phyloP scores from a whole-genome alignment of 2,888 invertebrate genomes.

The Ophonus ardosiacus region DNA sequence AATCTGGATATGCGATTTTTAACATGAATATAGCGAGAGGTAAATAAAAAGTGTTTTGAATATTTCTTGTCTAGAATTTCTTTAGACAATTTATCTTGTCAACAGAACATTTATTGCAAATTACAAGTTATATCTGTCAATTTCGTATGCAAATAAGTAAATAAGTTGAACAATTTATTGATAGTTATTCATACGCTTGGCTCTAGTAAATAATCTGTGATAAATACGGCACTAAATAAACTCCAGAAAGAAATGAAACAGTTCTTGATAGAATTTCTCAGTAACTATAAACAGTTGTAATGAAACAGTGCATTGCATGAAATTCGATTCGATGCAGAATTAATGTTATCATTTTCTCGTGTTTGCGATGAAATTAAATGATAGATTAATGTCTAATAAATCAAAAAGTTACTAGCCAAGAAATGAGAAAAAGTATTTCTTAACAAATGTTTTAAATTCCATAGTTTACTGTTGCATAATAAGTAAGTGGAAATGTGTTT shows the following conservation, averaged over 20 bases:
- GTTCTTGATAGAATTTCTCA: not conserved
- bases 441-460: not conserved
- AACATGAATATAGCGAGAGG: no score
- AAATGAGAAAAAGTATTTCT: not conserved
- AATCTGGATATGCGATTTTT: no score
- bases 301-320: not conserved
- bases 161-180: constrained; percentile 30
- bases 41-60: constrained; percentile 22
- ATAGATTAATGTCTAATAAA: not conserved
- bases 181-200: not conserved
- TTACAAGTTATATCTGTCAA: constrained; percentile 44
- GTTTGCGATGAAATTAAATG: not conserved
- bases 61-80: constrained; percentile 11
- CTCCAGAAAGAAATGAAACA: not conserved
- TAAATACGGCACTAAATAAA: constrained; percentile 11
- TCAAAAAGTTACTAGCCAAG: not conserved
- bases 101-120: constrained; percentile 21
- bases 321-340: not conserved
- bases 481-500: not conserved
- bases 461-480: constrained; percentile 33
- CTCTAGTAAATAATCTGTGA: constrained; percentile 11
- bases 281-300: not conserved
- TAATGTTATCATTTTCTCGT: not conserved
- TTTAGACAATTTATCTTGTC: constrained; percentile 8
- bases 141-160: constrained; percentile 47